Evolutionary conservation across 2,797 vertebrate genomes (phyloP), one percentile per base, ranked within the genome.

Genomic region (Arrhamphus sclerolepis): DNA sequence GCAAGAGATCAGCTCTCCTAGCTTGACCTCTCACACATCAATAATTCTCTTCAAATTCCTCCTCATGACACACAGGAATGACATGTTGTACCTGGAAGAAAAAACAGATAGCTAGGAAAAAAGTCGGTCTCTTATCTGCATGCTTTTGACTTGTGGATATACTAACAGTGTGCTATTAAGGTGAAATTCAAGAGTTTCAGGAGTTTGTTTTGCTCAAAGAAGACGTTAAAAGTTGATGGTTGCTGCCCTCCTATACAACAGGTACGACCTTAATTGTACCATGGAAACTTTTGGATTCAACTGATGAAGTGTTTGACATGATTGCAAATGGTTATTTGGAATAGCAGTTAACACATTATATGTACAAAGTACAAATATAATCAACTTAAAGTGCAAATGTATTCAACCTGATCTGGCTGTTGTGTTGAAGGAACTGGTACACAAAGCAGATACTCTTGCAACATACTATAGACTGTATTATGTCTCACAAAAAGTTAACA

Each of bases 1-100:
- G 81, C 69, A 69, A 50, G 52, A 81, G 75, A 89, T 89, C 85
- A 82, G 29, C 81, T 85, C 68, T 14, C 81, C 70, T 46, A 53
- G 70, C 66, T 71, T 88, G 86, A 86, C 78, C 76, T 62, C 56
- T 34, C 40, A 24, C 79, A 78, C 80, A 75, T 84, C 65, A 82
- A 77, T 76, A 77, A 65, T 20, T 1, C 66, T 54, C 24, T 67
- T 80, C 22, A 52, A 19, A 81, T 80, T 78, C 62, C 56, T 75
- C 57, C 40, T 64, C 46, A 47, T 67, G 79, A 77, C 56, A 62
- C 62, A 29, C 17, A 28, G 55, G 58, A 54, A 63, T 70, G 63
- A 81, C 59, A 55, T 47, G 60, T 51, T 70, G 51, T 68, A 87
- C 80, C 72, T 77, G 71, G 52, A 75, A 64, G n/a, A 24, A 40